Percentiles rank a stretch among this genome's conserved stretches.
These are phyloP conservation scores for Dolichotis patagonum DNA, from an alignment of 2,113 vertebrate species.

Conservation along the genomic window DNA sequence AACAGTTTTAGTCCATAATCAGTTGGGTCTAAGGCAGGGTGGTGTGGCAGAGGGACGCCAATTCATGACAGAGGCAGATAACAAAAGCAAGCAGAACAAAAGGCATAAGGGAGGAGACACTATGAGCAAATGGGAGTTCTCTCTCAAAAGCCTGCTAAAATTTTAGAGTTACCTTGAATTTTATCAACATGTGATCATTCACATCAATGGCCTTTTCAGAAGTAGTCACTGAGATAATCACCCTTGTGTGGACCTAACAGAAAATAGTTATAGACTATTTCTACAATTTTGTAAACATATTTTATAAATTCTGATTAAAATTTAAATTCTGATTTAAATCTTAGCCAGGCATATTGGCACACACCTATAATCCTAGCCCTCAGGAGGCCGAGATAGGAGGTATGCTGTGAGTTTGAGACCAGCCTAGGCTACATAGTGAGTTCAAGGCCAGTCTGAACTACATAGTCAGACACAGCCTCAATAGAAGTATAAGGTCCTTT, in stretches of 20 bases:
- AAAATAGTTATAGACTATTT: not conserved
- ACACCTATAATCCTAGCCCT: not conserved
- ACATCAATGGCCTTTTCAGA: not conserved
- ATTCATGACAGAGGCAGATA: too few relatives aligned
- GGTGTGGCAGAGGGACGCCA: too few relatives aligned
- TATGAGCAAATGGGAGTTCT: not conserved
- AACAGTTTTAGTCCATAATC: too few relatives aligned
- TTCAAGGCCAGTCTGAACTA: not conserved
- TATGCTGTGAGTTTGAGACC: not conserved
- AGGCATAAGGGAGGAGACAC: not conserved
- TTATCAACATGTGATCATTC: not conserved
- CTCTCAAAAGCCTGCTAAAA: not conserved
- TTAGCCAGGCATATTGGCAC: not conserved
- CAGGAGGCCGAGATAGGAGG: not conserved
- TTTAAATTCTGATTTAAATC: not conserved
- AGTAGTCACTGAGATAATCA: not conserved
- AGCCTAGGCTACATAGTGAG: not conserved
- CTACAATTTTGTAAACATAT: not conserved
- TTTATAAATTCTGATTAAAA: not conserved
- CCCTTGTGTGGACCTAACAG: not conserved
- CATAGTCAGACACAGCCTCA: not conserved
- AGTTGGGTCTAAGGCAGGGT: too few relatives aligned
- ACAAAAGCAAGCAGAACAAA: too few relatives aligned
- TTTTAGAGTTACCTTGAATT: not conserved
- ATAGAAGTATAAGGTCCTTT: not conserved